Conservation (phyloP, 2,797 vertebrate genomes). For the Melanotaenia nigrans region DNA sequence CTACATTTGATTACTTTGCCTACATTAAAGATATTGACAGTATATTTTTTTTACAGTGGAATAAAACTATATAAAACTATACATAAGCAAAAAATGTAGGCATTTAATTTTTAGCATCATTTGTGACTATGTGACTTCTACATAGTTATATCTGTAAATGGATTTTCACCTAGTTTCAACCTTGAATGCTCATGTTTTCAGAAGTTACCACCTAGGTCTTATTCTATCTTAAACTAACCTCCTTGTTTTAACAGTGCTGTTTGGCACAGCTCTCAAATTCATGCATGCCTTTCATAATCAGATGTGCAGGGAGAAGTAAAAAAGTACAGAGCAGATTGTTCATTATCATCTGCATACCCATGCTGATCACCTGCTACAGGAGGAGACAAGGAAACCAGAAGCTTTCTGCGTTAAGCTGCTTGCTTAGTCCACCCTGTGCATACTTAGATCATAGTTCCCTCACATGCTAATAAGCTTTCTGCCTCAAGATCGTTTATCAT, state of each 20-base stretch:
- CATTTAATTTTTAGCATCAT: not conserved
- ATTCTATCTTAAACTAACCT: not conserved
- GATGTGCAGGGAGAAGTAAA: conserved; percentile 18
- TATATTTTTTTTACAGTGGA: not conserved
- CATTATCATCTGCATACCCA: conserved; percentile 49
- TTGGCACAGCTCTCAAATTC: conserved; percentile 20
- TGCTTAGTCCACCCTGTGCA: conserved; percentile 32
- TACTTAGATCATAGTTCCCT: not conserved
- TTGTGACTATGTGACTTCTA: not conserved
- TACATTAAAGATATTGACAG: not conserved
- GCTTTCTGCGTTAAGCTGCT: conserved; percentile 43
- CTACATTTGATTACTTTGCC: not conserved
- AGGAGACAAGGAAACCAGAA: conserved; percentile 38
- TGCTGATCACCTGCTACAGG: conserved; percentile 42
- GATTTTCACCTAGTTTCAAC: not conserved
- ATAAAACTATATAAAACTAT: not conserved
- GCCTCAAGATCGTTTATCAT: not conserved
- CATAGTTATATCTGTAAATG: conserved; percentile 3
- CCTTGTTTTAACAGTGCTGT: conserved; percentile 14
- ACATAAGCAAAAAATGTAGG: not conserved
- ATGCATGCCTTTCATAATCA: conserved; percentile 24
- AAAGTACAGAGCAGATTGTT: conserved; percentile 40
- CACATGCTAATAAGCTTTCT: not conserved
- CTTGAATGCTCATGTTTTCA: conserved; percentile 13
- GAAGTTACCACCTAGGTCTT: not conserved